Evolutionary conservation across 1,140 invertebrate species (phyloP), one percentile per base, ranked within the genome.

Genomic region (Oreohelix idahoensis): DNA sequence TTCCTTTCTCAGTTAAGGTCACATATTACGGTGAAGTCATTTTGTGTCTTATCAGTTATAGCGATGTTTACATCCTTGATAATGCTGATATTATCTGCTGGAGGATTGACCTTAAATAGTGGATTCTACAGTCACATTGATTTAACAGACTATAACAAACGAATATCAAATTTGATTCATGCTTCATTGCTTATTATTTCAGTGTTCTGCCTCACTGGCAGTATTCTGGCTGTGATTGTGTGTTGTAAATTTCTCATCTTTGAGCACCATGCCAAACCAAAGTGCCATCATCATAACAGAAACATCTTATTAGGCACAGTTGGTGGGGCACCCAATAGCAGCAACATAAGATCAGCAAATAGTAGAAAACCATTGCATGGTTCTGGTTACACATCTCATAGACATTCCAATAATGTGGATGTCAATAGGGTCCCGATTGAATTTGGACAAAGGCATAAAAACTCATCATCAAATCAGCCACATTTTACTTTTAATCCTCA

Each of bases 11-110:
- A 58, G 20, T 38, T 79, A 8, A 79, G 58, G 39, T 79, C 78
- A 42, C 38, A 39, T 2, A 38, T 38, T n/a, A 79, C 58, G 42
- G 78, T 79, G 2, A 79, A 79, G 35, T 69, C 78, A 36, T 79
- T 79, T 35, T 79, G 32, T 32, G 23, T 69, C 4, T 79, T n/a
- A 15, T 79, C 78, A 26, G 39, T 69, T 8, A 58, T 69, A 13
- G 78, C 32, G 13, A 69, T 42, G 13, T 38, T 79, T 42, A 45
- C 78, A 1, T 79, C 78, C 11, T 45, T 79, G 39, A 42, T 51
- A 42, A 79, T 79, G 78, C 78, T 79, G 4, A 69, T 79, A 17
- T 45, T 79, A 20, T 79, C 78, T 66, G 78, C 78, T n/a, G 78
- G 78, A 36, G 78, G 78, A 10, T n/a, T 79, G 11, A 79, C 78